Conservation (phyloP, 2,113 vertebrate species). For the Poeciliopsis retropinna region DNA sequence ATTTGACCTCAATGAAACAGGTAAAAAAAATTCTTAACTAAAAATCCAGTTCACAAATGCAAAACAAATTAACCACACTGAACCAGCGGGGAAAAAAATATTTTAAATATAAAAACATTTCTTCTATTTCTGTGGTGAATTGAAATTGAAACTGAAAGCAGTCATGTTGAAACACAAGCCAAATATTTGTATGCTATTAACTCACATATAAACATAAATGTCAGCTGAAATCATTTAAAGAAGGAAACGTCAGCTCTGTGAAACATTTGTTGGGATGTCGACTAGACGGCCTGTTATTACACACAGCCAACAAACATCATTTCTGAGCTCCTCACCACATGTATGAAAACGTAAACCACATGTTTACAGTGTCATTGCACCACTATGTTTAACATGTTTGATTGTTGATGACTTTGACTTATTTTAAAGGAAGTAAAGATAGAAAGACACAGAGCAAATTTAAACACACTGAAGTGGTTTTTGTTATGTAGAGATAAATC, state of each 20-base stretch:
- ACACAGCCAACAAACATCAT: background rate
- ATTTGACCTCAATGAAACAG: background rate
- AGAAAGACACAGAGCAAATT: background rate
- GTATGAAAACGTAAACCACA: background rate
- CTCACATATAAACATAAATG: no score
- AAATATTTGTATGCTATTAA: no score
- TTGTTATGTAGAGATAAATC: slow-evolving; percentile 1
- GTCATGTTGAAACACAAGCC: no score
- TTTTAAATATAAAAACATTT: no score
- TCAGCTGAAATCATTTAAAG: background rate
- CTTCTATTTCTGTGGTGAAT: no score
- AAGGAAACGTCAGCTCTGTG: background rate
- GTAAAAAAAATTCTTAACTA: background rate
- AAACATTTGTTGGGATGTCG: background rate
- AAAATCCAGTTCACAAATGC: background rate
- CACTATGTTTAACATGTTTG: background rate
- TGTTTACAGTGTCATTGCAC: background rate
- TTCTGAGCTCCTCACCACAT: background rate
- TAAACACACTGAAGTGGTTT: slow-evolving; percentile 21
- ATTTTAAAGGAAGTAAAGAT: background rate
- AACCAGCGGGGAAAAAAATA: no score
- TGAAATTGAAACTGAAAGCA: no score
- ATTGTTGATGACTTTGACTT: background rate
- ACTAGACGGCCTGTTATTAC: background rate
- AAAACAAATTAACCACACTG: no score